Evolutionary conservation across 1,140 invertebrate species (phyloP).

Genomic region (Nasonia vitripennis): DNA sequence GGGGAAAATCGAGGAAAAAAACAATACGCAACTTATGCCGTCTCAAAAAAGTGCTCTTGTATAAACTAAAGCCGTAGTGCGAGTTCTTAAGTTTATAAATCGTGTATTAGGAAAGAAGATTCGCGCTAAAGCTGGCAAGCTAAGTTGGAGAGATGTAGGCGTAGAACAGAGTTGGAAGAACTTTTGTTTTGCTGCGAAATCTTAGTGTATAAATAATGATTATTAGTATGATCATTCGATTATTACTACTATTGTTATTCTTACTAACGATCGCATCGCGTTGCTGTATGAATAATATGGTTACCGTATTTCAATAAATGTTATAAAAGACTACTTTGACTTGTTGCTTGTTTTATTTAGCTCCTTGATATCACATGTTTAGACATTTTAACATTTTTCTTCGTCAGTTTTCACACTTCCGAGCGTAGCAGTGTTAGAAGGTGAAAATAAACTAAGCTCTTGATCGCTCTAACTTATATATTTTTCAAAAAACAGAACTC

Average conservation of each 20-base stretch:
- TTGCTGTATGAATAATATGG: slow-evolving; percentile 55
- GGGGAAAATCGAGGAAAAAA: slow-evolving; percentile 46
- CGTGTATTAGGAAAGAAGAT: background rate
- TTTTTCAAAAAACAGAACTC: slow-evolving; percentile 51
- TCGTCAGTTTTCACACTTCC: background rate
- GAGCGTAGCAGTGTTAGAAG: background rate
- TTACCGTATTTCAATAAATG: slow-evolving; percentile 55
- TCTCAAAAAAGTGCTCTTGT: slow-evolving; percentile 72
- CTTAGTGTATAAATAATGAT: slow-evolving; percentile 25
- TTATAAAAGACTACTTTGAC: slow-evolving; percentile 43
- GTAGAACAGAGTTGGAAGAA: background rate
- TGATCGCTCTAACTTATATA: background rate
- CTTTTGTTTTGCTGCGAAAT: slow-evolving; percentile 8
- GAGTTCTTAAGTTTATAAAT: slow-evolving; percentile 48
- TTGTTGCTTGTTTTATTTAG: slow-evolving; percentile 44
- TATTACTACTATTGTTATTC: slow-evolving; percentile 58
- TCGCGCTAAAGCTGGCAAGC: background rate
- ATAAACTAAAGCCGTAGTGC: slow-evolving; percentile 54
- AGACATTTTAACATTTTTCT: too few relatives aligned
- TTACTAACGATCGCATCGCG: slow-evolving; percentile 54
- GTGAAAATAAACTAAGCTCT: background rate
- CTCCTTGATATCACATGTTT: too few relatives aligned
- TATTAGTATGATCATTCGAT: slow-evolving; percentile 53
- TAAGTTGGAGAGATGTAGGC: background rate
- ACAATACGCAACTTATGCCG: slow-evolving; percentile 64